Evolutionary conservation across 2,797 vertebrate species (phyloP), one percentile per base, ranked within the genome.

Genomic region (Mormyrus hasselquistii): DNA sequence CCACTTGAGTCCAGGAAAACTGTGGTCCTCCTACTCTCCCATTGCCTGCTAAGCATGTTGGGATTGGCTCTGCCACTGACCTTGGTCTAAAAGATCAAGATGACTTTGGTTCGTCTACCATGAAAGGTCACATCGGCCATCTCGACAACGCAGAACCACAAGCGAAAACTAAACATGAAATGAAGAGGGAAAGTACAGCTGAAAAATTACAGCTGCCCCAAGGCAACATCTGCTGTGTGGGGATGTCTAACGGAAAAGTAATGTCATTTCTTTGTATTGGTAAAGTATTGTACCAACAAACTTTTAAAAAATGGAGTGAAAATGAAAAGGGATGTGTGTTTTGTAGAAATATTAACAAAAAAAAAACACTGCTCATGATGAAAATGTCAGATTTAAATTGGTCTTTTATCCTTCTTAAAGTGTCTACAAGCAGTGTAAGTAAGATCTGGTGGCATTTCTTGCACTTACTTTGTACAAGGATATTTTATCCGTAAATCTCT

Each of bases 121-220:
- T 93, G 93, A 89, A 88, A 90, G 90, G 38, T 88, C 92, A 89
- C 91, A 79, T 2, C 91, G 89, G 90, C 93, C 88, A 73, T 88
- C 57, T 86, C 34, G 29, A 79, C 76, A 53, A 76, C 9, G 4
- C 34, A 57, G 53, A 29, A 19, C 84, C 88, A 87, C 59, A 62
- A 76, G 88, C 44, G 79, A 92, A 94, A 94, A 94, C 92, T 90
- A 94, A 94, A 94, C 93, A 94, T 95, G 93, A 95, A 94, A 94
- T 94, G 92, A 94, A 92, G 91, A 92, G 86, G 93, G 90, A 94
- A 93, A 91, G 92, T 25, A 65, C 44, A 47, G 69, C 73, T 82
- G 62, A 50, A 92, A 90, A 93, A 93, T 47, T 91, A 92, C 91
- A 92, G 91, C 92, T 92, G 94, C 92, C 92, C 90, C 89, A 89